Conservation (phyloP, 1,140 invertebrate genomes). For the Cecropterus lyciades region DNA sequence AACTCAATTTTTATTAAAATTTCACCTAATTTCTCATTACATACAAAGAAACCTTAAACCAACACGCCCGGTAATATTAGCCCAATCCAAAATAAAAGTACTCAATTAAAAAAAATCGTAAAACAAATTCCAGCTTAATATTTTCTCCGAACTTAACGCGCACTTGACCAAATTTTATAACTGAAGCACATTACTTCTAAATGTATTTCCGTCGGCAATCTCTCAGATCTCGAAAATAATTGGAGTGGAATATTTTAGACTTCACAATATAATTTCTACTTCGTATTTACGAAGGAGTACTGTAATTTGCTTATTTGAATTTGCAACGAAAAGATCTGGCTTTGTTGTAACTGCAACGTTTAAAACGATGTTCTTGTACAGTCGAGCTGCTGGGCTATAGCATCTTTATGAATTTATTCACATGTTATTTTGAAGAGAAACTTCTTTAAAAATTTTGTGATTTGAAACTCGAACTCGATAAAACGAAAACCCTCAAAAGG, state of each 20-base stretch:
- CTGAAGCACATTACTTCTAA: constrained; percentile 15
- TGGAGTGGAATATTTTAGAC: constrained; percentile 55
- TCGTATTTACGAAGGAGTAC: constrained; percentile 2
- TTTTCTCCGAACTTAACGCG: constrained; percentile 22
- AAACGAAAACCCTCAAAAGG: no score
- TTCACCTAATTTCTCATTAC: no score
- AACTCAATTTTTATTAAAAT: no score
- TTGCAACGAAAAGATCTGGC: not conserved
- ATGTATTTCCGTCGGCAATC: constrained; percentile 18
- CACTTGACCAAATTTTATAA: constrained; percentile 24
- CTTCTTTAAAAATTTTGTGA: no score
- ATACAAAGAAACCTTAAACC: no score
- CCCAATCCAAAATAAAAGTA: not conserved
- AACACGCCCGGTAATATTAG: constrained; percentile 3
- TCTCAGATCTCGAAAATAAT: constrained; percentile 58
- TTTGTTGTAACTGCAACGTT: no score
- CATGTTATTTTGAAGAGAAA: no score
- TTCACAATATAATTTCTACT: constrained; percentile 35
- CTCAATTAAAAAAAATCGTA: not conserved
- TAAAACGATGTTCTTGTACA: no score
- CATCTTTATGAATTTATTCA: no score
- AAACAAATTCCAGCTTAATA: constrained; percentile 6
- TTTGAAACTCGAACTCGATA: no score
- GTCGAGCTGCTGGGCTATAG: no score
- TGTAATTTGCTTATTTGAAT: constrained; percentile 21